A percentile compares a stretch with the other conserved stretches of the same genome.
Conservation (phyloP, 2,113 vertebrate species). For the Athene cunicularia region DNA sequence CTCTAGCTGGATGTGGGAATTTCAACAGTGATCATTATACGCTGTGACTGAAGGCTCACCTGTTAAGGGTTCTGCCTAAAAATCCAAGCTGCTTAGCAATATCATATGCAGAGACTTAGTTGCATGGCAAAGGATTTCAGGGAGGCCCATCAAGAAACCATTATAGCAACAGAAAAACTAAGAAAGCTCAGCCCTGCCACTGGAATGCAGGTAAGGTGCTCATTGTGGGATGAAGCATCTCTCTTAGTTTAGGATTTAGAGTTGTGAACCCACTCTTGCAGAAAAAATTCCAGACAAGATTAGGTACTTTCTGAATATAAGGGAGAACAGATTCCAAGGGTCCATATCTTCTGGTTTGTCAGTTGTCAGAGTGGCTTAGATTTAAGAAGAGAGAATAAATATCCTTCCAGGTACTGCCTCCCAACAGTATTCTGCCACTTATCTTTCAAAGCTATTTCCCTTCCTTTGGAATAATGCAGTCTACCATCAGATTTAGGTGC, state of each 20-base stretch:
- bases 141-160: background rate
- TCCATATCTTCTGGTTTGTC: fast-evolving
- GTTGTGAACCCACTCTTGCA: fast-evolving
- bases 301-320: background rate
- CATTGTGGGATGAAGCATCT: background rate
- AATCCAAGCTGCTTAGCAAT: background rate
- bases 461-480: background rate
- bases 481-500: background rate
- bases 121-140: background rate
- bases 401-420: background rate
- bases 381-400: background rate
- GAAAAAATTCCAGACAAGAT: background rate
- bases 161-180: background rate
- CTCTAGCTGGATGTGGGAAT: background rate
- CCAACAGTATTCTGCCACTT: background rate
- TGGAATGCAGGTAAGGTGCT: background rate
- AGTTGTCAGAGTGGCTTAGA: background rate
- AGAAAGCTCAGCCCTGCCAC: background rate
- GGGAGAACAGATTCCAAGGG: background rate
- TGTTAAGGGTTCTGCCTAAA: background rate
- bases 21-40: background rate
- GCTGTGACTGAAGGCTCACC: background rate
- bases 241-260: background rate
- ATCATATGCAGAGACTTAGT: background rate
- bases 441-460: background rate